Evolutionary conservation across 2,797 vertebrate species (phyloP), one percentile per base, ranked within the genome.

Genomic region (Nothura maculosa): DNA sequence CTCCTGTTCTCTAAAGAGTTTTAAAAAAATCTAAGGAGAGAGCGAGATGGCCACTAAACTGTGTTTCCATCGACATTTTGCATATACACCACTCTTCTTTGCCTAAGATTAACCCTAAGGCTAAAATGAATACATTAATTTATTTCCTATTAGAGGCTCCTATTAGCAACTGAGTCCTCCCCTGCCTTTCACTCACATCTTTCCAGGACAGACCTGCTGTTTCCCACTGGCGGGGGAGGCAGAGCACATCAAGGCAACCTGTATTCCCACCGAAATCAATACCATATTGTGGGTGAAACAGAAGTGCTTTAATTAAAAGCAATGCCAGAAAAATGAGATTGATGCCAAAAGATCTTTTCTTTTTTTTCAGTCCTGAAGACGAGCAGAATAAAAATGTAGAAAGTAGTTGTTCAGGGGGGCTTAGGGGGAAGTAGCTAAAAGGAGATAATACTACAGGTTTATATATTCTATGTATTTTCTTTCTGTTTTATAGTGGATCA

Each of bases 381-480:
- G 18, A 84, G 66, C 32, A 60, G 75, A 89, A 91, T 82, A 68
- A 81, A 97, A 90, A 85, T 11, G 14, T 52, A 62, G 30, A 85
- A 89, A 58, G 79, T n/a, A 79, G 32, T 36, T 72, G 67, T 88
- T 91, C 9, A 38, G 89, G 93, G 10, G 55, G 82, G 30, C 17
- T 38, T 34, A 85, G 84, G 58, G 81, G 67, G 12, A 70, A 42
- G 45, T 55, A 92, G 82, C 87, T 84, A 84, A 80, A 79, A 97
- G 22, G 77, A 92, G 62, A 79, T 81, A 96, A 94, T 90, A 73
- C 24, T 50, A 28, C 70, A 70, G 90, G 68, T 93, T 95, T 94
- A 93, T 90, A 92, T 68, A 94, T 81, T 94, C 94, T 43, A 20
- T n/a, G 15, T 86, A 50, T 95, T 96, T 96, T 84, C 93, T 83